Evolutionary conservation across 2,797 vertebrate species (phyloP).

Genomic region (Apodemus agrarius): DNA sequence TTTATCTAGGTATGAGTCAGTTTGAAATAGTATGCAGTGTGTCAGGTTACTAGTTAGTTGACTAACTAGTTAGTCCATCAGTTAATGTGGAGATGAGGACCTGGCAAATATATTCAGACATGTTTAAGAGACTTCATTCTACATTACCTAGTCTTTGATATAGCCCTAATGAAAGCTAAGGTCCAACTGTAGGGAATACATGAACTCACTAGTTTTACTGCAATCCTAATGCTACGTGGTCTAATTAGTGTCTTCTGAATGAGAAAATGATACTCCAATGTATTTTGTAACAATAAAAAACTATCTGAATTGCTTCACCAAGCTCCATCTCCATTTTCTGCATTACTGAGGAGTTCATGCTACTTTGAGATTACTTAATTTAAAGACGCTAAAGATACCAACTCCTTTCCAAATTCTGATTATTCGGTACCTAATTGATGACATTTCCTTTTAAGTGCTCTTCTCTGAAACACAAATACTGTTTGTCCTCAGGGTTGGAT

Average conservation of each 20-base stretch:
- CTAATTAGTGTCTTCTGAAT: background rate
- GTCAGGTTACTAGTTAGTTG: background rate
- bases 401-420: constrained; percentile 72
- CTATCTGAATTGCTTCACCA: constrained; percentile 63
- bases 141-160: rapidly evolving
- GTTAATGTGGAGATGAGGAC: background rate
- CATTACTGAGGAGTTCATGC: constrained; percentile 79
- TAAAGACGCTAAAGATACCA: constrained; percentile 81
- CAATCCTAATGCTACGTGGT: background rate
- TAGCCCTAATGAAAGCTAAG: background rate
- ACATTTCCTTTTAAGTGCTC: background rate
- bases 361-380: constrained; percentile 82
- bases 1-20: background rate
- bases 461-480: background rate
- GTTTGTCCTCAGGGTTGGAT: background rate
- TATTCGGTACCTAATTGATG: background rate
- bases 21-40: background rate
- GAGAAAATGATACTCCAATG: background rate
- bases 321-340: constrained; percentile 79
- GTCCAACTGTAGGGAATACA: background rate
- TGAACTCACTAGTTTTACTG: background rate
- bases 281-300: background rate
- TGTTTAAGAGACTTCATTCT: background rate
- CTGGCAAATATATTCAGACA: background rate
- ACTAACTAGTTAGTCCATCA: background rate